A percentile compares a stretch with the other conserved stretches of the same genome.
Evolutionary conservation across 2,888 invertebrate species (phyloP).

Genomic region (Athalia cordata): DNA sequence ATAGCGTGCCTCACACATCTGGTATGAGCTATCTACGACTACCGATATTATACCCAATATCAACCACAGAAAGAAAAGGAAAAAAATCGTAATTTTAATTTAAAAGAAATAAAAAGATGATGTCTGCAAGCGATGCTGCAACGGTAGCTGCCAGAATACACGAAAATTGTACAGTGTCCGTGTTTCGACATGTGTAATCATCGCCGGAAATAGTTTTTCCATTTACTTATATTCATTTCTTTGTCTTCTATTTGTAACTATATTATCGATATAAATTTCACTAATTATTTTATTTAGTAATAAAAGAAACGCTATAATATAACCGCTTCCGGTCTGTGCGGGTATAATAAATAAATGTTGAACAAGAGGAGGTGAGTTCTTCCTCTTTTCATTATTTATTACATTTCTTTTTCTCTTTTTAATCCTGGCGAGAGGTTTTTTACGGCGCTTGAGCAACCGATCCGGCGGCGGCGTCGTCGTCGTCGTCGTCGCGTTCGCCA

Average conservation of each 20-base stretch:
- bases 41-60: neutral
- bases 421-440: constrained; percentile 23
- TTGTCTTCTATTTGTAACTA: neutral
- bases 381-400: too few relatives aligned
- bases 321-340: neutral
- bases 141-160: neutral
- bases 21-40: neutral
- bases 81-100: too few relatives aligned
- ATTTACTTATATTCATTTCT: neutral
- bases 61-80: neutral
- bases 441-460: constrained; percentile 8
- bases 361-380: too few relatives aligned
- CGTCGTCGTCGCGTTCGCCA: constrained; percentile 23
- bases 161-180: neutral
- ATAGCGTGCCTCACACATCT: neutral
- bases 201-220: too few relatives aligned
- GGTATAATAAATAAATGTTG: too few relatives aligned
- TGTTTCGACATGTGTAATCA: too few relatives aligned
- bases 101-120: neutral
- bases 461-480: neutral
- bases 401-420: neutral
- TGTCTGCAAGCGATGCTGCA: constrained; percentile 20
- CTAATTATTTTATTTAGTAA: too few relatives aligned
- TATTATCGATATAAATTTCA: neutral
- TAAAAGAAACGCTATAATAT: too few relatives aligned